These are phyloP conservation scores for Rynchops niger DNA, from an alignment of 2,113 vertebrate species.

Conservation along the genomic window DNA sequence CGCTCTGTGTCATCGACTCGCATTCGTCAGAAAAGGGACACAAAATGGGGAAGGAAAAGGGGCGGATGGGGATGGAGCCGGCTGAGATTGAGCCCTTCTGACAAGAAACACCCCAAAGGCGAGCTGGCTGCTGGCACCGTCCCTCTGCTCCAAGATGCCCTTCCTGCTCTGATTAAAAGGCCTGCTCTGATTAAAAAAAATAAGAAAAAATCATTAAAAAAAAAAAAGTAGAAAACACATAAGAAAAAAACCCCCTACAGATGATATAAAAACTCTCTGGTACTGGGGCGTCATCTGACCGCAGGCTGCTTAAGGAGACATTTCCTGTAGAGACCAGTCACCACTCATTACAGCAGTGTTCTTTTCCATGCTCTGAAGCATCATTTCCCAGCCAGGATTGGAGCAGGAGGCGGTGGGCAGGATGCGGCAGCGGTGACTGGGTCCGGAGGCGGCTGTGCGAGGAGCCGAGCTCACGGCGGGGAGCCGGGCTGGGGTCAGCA, in stretches of 20 bases:
- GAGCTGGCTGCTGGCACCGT: rapidly evolving
- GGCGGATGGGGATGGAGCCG: not conserved
- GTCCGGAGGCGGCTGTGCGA: rapidly evolving
- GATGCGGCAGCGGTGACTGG: not conserved
- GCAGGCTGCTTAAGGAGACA: not conserved
- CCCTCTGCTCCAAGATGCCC: not conserved
- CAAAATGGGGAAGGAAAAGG: not conserved
- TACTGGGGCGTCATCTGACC: not conserved
- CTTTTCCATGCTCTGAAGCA: not conserved
- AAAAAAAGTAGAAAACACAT: not conserved
- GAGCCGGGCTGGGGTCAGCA: not conserved
- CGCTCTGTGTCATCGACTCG: not conserved
- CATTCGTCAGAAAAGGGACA: not conserved
- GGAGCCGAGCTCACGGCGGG: rapidly evolving
- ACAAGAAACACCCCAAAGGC: constrained; percentile 30
- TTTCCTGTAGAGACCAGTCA: not conserved
- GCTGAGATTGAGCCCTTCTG: not conserved
- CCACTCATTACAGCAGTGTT: not conserved
- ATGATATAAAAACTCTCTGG: not conserved
- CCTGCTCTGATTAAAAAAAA: not conserved
- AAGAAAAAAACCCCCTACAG: not conserved
- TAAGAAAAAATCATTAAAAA: not conserved
- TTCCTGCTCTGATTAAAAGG: not conserved
- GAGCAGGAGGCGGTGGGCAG: rapidly evolving
- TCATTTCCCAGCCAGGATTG: not conserved